A percentile compares a stretch with the other conserved stretches of the same genome.
phyloP scores from a whole-genome alignment of 2,888 invertebrate species.

The Lasioglossum calceatum region DNA sequence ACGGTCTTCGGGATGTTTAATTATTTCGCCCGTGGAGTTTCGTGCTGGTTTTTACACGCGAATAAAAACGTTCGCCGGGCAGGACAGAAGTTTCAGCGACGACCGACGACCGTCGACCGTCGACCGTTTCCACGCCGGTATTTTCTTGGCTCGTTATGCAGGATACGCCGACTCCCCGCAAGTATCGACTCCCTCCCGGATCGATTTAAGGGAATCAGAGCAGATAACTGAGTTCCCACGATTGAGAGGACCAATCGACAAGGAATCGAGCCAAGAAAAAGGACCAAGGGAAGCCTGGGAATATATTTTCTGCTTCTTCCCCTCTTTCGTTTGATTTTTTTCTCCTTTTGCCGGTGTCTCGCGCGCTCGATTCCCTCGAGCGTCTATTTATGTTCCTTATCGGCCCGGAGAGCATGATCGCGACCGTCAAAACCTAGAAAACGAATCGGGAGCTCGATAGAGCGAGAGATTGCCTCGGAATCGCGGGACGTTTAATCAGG shows the following conservation, averaged over 20 bases:
- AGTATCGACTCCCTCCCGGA: slow-evolving; percentile 55
- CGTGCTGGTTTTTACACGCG: slow-evolving; percentile 12
- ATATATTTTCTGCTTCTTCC: slow-evolving; percentile 50
- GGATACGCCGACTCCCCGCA: slow-evolving; percentile 46
- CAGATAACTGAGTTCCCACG: slow-evolving; percentile 56
- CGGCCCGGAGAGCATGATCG: slow-evolving; percentile 35
- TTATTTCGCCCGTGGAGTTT: slow-evolving; percentile 34
- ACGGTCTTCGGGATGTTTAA: slow-evolving; percentile 38
- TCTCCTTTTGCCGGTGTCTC: background rate
- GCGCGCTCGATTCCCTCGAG: slow-evolving; percentile 26
- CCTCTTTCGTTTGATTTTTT: background rate
- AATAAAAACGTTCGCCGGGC: slow-evolving; percentile 26
- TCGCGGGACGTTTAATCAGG: slow-evolving; percentile 38
- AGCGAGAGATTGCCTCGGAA: slow-evolving; percentile 17
- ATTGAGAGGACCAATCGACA: slow-evolving; percentile 52
- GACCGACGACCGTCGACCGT: background rate
- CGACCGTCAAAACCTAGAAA: slow-evolving; percentile 38
- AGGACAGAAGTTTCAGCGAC: slow-evolving; percentile 19
- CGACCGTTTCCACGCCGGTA: slow-evolving; percentile 8
- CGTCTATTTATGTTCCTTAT: slow-evolving; percentile 57
- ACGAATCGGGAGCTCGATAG: slow-evolving; percentile 43
- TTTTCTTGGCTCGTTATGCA: slow-evolving; percentile 57
- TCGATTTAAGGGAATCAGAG: slow-evolving; percentile 59
- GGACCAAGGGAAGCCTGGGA: slow-evolving; percentile 34
- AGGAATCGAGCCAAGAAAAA: slow-evolving; percentile 53